phyloP scores from a whole-genome alignment of 2,888 invertebrate species.

The Aspidiotus destructor region DNA sequence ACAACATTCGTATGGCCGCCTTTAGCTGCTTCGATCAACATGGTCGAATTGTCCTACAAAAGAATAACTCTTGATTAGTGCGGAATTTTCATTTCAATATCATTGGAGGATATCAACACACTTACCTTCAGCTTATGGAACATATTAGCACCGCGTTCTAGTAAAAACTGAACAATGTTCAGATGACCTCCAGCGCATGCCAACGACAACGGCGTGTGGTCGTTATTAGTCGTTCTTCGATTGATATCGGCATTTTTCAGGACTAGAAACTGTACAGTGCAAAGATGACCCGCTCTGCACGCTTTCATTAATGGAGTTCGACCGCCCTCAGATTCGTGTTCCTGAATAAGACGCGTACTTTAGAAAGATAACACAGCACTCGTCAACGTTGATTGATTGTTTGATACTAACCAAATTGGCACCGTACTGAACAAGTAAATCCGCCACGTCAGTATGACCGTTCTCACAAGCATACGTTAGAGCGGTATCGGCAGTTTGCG shows the following conservation, averaged over 20 bases:
- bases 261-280: conserved; percentile 92
- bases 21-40: conserved; percentile 96
- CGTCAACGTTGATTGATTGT: too few relatives aligned
- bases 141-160: conserved; percentile 87
- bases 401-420: conserved; percentile 60
- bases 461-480: conserved; percentile 97
- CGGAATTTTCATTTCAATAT: not conserved
- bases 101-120: not conserved
- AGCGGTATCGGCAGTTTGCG: conserved; percentile 90
- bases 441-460: conserved; percentile 95
- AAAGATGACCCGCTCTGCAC: conserved; percentile 88
- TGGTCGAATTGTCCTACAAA: conserved; percentile 83
- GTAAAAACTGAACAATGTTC: conserved; percentile 80
- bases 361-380: not conserved
- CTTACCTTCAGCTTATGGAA: conserved; percentile 83
- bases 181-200: conserved; percentile 95
- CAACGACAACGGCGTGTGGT: conserved; percentile 91
- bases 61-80: not conserved
- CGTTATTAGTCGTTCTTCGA: conserved; percentile 82
- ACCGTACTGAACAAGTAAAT: conserved; percentile 78
- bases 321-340: conserved; percentile 94
- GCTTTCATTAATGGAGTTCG: conserved; percentile 98
- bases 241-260: conserved; percentile 79
- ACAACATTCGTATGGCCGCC: conserved; percentile 95
- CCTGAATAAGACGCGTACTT: conserved; percentile 45